Conservation (phyloP, 53 echinoderm and acorn worm genomes). For the Echinometra lucunter region DNA sequence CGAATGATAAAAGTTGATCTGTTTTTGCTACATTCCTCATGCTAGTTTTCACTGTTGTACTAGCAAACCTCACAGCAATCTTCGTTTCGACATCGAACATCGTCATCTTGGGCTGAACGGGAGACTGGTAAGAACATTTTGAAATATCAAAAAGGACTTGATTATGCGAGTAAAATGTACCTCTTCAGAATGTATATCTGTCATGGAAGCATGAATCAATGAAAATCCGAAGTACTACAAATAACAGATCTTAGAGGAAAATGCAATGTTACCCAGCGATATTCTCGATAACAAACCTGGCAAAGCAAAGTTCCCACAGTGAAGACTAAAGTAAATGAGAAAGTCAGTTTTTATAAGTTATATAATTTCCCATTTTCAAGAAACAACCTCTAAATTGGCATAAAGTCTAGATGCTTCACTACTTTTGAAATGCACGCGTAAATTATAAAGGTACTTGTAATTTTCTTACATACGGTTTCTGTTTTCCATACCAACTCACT, state of each 20-base stretch:
- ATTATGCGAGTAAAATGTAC: not conserved
- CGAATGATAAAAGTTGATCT: slow-evolving; percentile 71
- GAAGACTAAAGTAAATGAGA: too few species aligned
- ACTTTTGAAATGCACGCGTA: too few species aligned
- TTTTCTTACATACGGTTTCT: too few species aligned
- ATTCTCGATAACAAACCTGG: too few species aligned
- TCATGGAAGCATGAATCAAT: not conserved
- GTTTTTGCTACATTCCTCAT: slow-evolving; percentile 74
- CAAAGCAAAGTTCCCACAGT: too few species aligned
- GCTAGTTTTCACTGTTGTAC: slow-evolving; percentile 77
- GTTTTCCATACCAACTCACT: too few species aligned
- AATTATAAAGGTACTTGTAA: too few species aligned
- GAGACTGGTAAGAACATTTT: not conserved
- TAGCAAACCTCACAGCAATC: slow-evolving; percentile 91
- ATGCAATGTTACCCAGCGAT: too few species aligned
- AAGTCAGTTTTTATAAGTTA: too few species aligned
- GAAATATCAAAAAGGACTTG: not conserved
- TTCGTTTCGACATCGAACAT: slow-evolving; percentile 84
- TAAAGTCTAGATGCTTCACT: too few species aligned
- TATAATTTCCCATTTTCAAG: too few species aligned
- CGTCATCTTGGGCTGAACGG: not conserved
- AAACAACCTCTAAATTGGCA: too few species aligned
- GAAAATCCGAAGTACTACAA: not conserved
- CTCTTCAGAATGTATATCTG: not conserved
- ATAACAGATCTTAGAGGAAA: not conserved